Base-by-base conservation (phyloP, 2,888 invertebrate species). In the Orthonevra nobilis region DNA sequence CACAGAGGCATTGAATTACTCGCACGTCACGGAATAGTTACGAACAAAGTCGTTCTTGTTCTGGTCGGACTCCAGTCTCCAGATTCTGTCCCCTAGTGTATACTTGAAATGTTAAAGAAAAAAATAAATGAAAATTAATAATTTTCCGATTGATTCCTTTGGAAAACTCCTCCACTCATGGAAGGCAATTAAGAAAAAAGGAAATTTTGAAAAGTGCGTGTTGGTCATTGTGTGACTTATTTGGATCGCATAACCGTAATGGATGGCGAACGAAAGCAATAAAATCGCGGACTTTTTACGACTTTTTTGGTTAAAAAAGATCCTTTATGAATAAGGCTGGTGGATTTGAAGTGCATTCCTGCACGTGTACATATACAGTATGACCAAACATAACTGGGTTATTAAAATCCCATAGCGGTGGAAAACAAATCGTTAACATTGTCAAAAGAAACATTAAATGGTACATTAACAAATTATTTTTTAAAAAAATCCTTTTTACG, bases 371-470 rank as follows among this genome's bases (percentile, higher is more conserved):
- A 36, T 20, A 14, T 36, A n/a, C n/a, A n/a, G n/a, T n/a, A n/a
- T n/a, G n/a, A n/a, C n/a, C n/a, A 23, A 15, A 20, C 30, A 40
- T 26, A 40, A 52, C 36, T 26, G 19, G 19, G 68, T 66, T 81
- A 74, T 81, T 81, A 81, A 81, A 81, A 58, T 60, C 32, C 38
- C 48, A 74, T 81, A 58, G 63, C 63, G 32, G 46, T 69, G 6
- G 38, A 63, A 74, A 74, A 81, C 81, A 81, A 81, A 74, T 74
- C 81, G 81, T 81, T 81, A 28, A 15, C 58, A 34, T 69, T 81
- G 81, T 81, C 81, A 81, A 81, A 81, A 81, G 81, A 81, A 69
- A 81, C 40, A 69, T 74, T 30, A 74, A 74, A 74, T 15, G 79
- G 40, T 23, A 68, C 73, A 68, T 73, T 50, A 79, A 68, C 30